Base-by-base conservation (phyloP, 2,113 vertebrate genomes). In the Danionella cerebrum region DNA sequence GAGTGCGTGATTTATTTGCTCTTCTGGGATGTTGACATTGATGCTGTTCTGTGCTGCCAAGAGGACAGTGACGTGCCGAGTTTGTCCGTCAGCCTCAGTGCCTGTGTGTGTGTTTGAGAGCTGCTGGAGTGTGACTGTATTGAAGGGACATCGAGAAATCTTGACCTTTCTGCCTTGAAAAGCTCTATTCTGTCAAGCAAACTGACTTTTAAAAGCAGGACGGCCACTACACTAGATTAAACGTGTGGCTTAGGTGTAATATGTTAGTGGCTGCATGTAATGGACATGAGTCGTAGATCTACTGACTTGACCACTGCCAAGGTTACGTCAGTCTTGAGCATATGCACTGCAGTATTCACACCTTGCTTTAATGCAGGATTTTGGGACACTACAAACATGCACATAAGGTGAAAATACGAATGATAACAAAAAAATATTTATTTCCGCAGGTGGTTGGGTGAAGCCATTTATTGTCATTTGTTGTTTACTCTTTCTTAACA, bases 261-360 rank as follows among this genome's bases (percentile, higher is more conserved):
- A 59, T 67, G 65, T 45, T 60, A 62, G 47, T 64, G 58, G 27
- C 18, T 47, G 53, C 55, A 22, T 50, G 39, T 69, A 69, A n/a
- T n/a, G n/a, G 71, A 44, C 18, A 38, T 35, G 36, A 41, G 69
- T 72, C 14, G 44, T 76, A 76, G 65, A 69, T 73, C 67, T 68
- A 66, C 66, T 51, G 63, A 68, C 33, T 66, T 57, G 69, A 57
- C 77, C 57, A 64, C 63, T 39, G 62, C 67, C 77, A 79, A 74
- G 74, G 76, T 73, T 60, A 78, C 41, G 62, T 65, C n/a, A n/a
- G n/a, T n/a, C 60, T 52, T 39, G 36, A 11, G 31, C 44, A n/a
- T n/a, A n/a, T 42, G 19, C 36, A 48, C 22, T 27, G 11, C 35
- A 58, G 59, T 57, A 18, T n/a, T 55, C 58, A 27, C 2, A 3